These are phyloP conservation scores for Gnathonemus longibarbis DNA, from an alignment of 2,113 vertebrate genomes.

Conservation along the genomic window DNA sequence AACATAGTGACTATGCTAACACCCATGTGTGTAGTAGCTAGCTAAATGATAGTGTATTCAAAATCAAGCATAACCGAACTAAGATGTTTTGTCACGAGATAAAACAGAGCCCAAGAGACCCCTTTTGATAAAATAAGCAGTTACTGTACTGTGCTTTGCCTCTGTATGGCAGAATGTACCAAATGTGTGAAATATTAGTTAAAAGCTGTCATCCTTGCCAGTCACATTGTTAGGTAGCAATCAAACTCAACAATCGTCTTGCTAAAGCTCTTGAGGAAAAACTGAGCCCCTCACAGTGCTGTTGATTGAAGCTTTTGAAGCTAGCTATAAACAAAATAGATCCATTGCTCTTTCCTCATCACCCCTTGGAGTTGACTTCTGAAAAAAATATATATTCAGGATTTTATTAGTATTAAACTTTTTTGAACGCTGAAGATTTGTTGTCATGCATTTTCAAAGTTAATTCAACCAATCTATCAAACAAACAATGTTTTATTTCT, in stretches of 20 bases:
- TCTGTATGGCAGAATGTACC: background rate
- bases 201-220: background rate
- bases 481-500: background rate
- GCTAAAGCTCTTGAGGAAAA: background rate
- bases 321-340: background rate
- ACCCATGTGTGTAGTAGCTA: background rate
- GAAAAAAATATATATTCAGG: background rate
- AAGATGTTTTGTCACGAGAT: background rate
- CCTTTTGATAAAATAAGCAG: background rate
- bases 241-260: background rate
- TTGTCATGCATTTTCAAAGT: background rate
- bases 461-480: background rate
- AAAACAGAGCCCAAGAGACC: background rate
- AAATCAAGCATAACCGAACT: background rate
- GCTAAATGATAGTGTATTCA: background rate
- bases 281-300: background rate
- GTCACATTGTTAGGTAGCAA: background rate
- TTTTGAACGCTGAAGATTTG: background rate
- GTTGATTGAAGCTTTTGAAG: background rate
- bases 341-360: background rate
- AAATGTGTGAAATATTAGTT: background rate
- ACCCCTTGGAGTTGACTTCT: background rate
- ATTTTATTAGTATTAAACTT: background rate
- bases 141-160: background rate
- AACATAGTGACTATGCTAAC: background rate